These are phyloP conservation scores for Tragelaphus imberbis DNA, from an alignment of 2,113 vertebrate genomes.

Conservation along the genomic window DNA sequence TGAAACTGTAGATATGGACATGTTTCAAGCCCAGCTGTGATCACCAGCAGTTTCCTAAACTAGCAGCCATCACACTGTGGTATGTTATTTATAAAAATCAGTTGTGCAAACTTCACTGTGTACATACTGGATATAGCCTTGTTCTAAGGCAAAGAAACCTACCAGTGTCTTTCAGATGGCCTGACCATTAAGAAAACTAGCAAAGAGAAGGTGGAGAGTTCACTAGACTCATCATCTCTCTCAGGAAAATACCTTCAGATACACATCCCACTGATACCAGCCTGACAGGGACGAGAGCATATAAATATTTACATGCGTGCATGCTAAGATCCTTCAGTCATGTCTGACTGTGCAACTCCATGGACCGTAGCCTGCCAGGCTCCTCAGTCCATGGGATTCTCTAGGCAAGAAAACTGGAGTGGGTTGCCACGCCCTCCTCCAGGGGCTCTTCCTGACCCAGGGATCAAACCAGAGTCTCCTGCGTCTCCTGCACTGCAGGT, in stretches of 20 bases:
- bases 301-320: not conserved
- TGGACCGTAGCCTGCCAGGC: not conserved
- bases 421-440: not conserved
- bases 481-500: not conserved
- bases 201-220: not conserved
- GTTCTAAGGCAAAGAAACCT: not conserved
- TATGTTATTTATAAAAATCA: not conserved
- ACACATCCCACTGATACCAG: not conserved
- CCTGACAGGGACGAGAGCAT: not conserved
- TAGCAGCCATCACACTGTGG: not conserved
- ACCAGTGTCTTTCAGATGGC: not conserved
- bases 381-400: not conserved
- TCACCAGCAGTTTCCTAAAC: not conserved
- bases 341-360: not conserved
- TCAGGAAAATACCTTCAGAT: not conserved
- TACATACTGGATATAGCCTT: not conserved
- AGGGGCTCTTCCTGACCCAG: not conserved
- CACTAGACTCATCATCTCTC: not conserved
- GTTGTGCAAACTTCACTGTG: not conserved
- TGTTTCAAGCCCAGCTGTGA: not conserved
- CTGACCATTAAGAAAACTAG: not conserved
- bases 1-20: not conserved
- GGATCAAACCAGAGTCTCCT: not conserved
- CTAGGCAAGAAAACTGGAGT: not conserved
- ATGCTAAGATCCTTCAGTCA: not conserved